Conservation (phyloP, 2,888 invertebrate species). For the Anagyrus pseudococci region DNA sequence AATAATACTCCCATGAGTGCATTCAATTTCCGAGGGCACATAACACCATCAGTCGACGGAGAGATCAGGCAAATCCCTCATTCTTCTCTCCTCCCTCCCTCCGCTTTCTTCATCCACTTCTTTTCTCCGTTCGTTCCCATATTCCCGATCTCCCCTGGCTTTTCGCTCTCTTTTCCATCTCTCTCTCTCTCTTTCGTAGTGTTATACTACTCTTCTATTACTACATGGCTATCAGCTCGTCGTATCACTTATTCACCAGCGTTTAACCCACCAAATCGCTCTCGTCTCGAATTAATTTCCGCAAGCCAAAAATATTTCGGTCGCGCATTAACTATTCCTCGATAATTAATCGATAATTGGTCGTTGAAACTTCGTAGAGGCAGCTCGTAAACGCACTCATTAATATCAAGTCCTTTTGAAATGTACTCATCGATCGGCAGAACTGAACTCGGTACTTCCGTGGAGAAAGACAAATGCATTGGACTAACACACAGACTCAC, state of each 20-base stretch:
- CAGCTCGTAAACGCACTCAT: too few relatives aligned
- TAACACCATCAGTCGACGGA: constrained; percentile 41
- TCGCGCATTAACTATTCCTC: too few relatives aligned
- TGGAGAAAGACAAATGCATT: too few relatives aligned
- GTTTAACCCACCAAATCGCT: neutral
- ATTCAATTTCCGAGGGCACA: constrained; percentile 48
- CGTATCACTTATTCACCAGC: neutral
- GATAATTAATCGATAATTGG: too few relatives aligned
- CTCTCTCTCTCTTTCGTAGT: constrained; percentile 1
- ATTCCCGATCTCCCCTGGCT: too few relatives aligned
- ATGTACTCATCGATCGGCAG: too few relatives aligned
- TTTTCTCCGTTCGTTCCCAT: too few relatives aligned
- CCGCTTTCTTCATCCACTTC: constrained; percentile 15
- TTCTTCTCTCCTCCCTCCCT: constrained; percentile 38
- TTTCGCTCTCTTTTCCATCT: neutral
- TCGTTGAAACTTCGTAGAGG: too few relatives aligned
- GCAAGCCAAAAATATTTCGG: too few relatives aligned
- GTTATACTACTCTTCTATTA: neutral
- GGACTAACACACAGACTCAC: too few relatives aligned
- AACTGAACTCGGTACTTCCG: too few relatives aligned
- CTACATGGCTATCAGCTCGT: neutral
- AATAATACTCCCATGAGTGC: constrained; percentile 45
- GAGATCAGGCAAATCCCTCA: constrained; percentile 42
- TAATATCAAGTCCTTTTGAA: too few relatives aligned
- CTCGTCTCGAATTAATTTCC: neutral